Evolutionary conservation across 2,888 invertebrate genomes (phyloP), one percentile per base, ranked within the genome.

Genomic region (Eustalomyia histrio): DNA sequence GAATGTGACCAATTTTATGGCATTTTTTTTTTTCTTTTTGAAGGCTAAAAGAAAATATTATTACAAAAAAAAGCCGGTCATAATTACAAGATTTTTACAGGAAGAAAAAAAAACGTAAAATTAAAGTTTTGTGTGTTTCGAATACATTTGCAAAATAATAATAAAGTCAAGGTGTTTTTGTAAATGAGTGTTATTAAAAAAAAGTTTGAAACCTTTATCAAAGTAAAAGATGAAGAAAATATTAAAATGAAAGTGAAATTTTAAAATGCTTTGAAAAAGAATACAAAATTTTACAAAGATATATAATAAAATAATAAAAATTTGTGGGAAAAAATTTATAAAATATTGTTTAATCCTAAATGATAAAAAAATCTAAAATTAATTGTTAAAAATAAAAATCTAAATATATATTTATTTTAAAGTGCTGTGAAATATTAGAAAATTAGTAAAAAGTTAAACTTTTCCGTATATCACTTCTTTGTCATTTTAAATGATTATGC

Each of bases 401-500:
- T 18, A 18, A 3, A 33, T 6, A 10, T 2, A 50, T 14, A 47
- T n/a, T 2, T n/a, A 47, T n/a, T 47, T 14, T 47, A 2, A 50
- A 58, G 10, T 35, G 39, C 8, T n/a, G 7, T 6, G 2, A 71
- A 21, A n/a, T 43, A 47, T 14, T n/a, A 3, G 5, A 47, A 47
- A 39, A n/a, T 2, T n/a, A 4, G 3, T n/a, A 3, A 10, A 39
- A 63, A 33, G 16, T 57, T 55, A 29, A 65, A 65, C 33, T 47
- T 12, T n/a, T n/a, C 16, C n/a, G n/a, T 47, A 47, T n/a, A 47
- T 6, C 6, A 3, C 6, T 47, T 14, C 39, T 39, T 8, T 21
- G 10, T 12, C 1, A 12, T 67, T 65, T 83, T 87, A 87, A 87
- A 88, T 88, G 89, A 89, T 89, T 89, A 89, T 89, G 89, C 89